Conservation (phyloP, 2,797 vertebrate species). For the Lemur catta region DNA sequence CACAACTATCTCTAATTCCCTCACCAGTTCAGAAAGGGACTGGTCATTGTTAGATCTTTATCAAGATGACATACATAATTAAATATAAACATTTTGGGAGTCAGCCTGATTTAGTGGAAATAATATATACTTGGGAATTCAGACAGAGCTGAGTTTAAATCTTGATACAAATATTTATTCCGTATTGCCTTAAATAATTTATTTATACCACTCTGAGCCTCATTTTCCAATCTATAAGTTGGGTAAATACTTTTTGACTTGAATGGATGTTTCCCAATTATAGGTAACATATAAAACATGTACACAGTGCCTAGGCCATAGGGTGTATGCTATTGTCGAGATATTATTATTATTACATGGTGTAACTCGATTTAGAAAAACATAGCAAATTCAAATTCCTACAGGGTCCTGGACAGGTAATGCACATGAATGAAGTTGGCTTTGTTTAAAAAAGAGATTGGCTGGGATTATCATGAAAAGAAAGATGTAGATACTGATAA, state of each 20-base stretch:
- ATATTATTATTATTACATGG: not conserved
- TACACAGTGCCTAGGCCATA: too few species aligned
- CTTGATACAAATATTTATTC: not conserved
- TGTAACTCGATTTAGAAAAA: not conserved
- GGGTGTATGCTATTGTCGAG: not conserved
- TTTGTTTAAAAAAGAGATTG: not conserved
- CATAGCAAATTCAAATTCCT: not conserved
- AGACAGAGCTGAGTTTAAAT: not conserved
- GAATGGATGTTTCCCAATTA: not conserved
- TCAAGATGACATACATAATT: not conserved
- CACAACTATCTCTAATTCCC: not conserved
- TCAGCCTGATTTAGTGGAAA: not conserved
- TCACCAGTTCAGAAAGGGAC: not conserved
- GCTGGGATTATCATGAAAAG: not conserved
- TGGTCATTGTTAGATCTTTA: not conserved
- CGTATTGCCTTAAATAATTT: not conserved
- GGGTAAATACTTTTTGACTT: not conserved
- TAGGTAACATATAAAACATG: not conserved
- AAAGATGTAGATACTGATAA: accelerated
- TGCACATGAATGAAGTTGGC: not conserved
- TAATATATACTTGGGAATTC: not conserved
- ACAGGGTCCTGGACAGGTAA: not conserved
- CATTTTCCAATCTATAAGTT: not conserved
- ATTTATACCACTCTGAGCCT: not conserved
- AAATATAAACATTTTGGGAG: not conserved